Conservation (phyloP, 2,113 vertebrate species). For the Athene cunicularia region DNA sequence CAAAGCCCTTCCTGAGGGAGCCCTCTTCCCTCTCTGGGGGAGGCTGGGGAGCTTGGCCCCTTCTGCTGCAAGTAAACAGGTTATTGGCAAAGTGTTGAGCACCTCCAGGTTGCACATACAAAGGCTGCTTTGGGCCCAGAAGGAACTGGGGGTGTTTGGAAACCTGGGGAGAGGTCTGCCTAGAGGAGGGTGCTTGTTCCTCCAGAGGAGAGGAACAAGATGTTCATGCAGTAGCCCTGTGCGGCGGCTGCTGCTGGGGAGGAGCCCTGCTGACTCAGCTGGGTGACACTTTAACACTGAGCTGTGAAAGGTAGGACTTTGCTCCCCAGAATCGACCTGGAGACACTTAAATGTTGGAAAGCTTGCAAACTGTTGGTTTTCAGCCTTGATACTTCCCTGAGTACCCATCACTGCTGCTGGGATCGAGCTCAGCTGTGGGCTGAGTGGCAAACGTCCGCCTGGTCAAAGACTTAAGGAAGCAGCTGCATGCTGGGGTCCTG, state of each 20-base stretch:
- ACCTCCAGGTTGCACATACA: fast-evolving
- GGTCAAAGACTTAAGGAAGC: fast-evolving
- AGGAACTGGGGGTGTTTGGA: background rate
- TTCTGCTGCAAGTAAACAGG: no score
- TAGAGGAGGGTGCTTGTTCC: background rate
- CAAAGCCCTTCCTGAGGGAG: no score
- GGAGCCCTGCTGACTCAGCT: fast-evolving
- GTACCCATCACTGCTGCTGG: background rate
- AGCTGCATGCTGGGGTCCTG: background rate
- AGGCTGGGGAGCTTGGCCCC: no score
- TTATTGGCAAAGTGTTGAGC: background rate
- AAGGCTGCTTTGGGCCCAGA: background rate
- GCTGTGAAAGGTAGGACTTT: background rate
- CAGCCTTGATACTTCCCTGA: fast-evolving
- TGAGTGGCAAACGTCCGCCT: background rate
- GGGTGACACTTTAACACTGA: background rate
- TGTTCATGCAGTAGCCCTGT: fast-evolving
- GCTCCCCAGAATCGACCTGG: background rate
- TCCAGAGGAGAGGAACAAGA: background rate
- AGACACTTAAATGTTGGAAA: background rate
- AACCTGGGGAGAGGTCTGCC: background rate
- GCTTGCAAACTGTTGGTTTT: background rate
- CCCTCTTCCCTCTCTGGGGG: background rate
- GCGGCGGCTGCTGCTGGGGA: fast-evolving
- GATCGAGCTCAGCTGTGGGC: background rate